Evolutionary conservation across 2,888 invertebrate genomes (phyloP).

Genomic region (Falcaria lacertinaria): DNA sequence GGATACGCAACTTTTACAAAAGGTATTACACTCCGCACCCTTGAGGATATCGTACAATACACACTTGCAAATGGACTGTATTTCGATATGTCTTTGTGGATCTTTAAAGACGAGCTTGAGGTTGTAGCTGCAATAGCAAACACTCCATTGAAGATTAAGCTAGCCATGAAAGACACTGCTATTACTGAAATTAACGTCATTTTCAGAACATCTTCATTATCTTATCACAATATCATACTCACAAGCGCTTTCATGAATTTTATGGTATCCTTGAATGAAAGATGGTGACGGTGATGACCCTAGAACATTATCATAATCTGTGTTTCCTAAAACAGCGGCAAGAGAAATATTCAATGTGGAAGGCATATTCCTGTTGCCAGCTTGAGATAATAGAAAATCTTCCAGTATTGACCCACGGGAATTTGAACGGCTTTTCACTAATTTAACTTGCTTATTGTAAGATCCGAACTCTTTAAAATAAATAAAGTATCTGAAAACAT

Average conservation of each 20-base stretch:
- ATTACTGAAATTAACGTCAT: too few relatives aligned
- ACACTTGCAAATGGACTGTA: conserved; percentile 56
- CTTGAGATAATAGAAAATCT: conserved; percentile 49
- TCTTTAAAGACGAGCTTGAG: conserved; percentile 64
- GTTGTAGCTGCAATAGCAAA: conserved; percentile 47
- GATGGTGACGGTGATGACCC: conserved; percentile 38
- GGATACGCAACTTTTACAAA: conserved; percentile 89
- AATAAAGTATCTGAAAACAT: conserved; percentile 71
- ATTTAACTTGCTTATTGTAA: conserved; percentile 66
- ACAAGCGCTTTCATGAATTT: conserved; percentile 63
- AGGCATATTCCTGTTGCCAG: conserved; percentile 32
- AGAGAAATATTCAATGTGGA: conserved; percentile 50
- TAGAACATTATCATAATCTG: conserved; percentile 46
- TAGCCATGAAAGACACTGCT: too few relatives aligned
- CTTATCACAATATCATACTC: conserved; percentile 45
- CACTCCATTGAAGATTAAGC: not conserved
- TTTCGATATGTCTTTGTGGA: conserved; percentile 67
- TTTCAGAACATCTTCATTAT: too few relatives aligned
- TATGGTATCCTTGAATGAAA: conserved; percentile 44
- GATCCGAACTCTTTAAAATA: conserved; percentile 79
- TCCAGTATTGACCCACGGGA: conserved; percentile 70
- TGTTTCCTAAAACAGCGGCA: conserved; percentile 39
- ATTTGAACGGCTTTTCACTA: conserved; percentile 67
- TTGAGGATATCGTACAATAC: conserved; percentile 78
- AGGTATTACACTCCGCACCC: conserved; percentile 81